A percentile compares a stretch with the other conserved stretches of the same genome.
phyloP scores from a whole-genome alignment of 23 tunicate genomes.

The Diplosoma virens region DNA sequence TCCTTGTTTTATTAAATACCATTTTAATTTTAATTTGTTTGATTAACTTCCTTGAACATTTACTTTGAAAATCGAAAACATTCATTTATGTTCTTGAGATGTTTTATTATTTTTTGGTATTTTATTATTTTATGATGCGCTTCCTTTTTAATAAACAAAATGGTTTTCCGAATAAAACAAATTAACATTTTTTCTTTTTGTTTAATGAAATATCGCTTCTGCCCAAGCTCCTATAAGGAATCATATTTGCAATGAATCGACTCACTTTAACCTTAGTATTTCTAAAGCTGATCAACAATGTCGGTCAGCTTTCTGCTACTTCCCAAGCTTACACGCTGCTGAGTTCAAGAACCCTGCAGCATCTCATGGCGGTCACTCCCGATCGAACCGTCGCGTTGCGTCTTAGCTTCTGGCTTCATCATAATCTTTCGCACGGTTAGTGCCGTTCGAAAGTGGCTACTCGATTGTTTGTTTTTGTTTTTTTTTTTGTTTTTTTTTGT shows the following conservation, averaged over 20 bases:
- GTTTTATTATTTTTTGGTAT: too few relatives aligned
- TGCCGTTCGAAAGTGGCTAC: neutral
- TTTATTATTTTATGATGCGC: too few relatives aligned
- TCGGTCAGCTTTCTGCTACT: conserved; percentile 8
- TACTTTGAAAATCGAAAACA: too few relatives aligned
- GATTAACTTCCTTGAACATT: too few relatives aligned
- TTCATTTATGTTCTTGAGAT: too few relatives aligned
- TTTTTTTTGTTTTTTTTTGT: neutral
- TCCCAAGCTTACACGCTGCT: conserved; percentile 40
- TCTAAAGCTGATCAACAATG: conserved; percentile 31
- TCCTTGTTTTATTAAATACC: too few relatives aligned
- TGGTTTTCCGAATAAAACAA: neutral
- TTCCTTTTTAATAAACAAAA: too few relatives aligned
- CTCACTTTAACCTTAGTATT: too few relatives aligned
- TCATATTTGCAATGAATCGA: too few relatives aligned
- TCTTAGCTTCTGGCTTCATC: conserved; percentile 57
- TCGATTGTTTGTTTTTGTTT: neutral
- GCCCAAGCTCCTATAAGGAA: too few relatives aligned
- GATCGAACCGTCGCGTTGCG: conserved; percentile 46
- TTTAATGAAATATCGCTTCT: too few relatives aligned
- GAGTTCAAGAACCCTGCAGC: conserved; percentile 33
- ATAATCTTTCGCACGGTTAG: conserved; percentile 7
- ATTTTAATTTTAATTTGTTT: too few relatives aligned
- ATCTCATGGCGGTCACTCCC: conserved; percentile 27
- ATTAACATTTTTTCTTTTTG: neutral